Base-by-base conservation (phyloP, 1,140 invertebrate genomes). In the Linepithema humile region DNA sequence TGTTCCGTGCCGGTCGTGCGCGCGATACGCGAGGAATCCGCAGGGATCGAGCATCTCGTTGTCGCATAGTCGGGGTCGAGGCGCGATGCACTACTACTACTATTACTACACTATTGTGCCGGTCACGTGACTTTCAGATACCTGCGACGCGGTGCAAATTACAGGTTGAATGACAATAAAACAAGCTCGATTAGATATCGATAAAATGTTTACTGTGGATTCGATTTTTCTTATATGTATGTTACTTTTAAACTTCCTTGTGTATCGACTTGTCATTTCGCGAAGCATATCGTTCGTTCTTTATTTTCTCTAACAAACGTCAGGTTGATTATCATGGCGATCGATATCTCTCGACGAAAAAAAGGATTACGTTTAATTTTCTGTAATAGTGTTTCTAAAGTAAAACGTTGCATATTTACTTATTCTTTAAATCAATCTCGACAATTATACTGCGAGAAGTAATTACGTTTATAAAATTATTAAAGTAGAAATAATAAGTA, bases 1-100 rank as follows among this genome's bases (percentile, higher is more conserved):
- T 67, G 75, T 78, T 70, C 75, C n/a, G 32, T 74, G 70, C 53
- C 70, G 35, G 53, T 74, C 53, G 70, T n/a, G 43, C 57, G 64
- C 64, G 32, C 74, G 74, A 67, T 78, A 35, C 60, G 64, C 64
- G 48, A 60, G 77, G 29, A 57, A 80, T 84, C 64, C 75, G 50
- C 64, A 64, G 15, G 64, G 64, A 77, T 53, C 64, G 75, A 75
- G 43, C 48, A 70, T 80, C 75, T 80, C 64, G 64, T 80, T 80
- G 75, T 70, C 48, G 75, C 64, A 80, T 80, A 80, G 75, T 80
- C 75, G 64, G 7, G 45, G 75, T 55, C 35, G 29, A 60, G 26
- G 48, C 50, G 64, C 48, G n/a, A 29, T 59, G 50, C 38, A 40
- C 64, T 69, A 38, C n/a, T n/a, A n/a, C n/a, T n/a, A n/a, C n/a